A percentile compares a stretch with the other conserved stretches of the same genome.
phyloP scores from a whole-genome alignment of 1,140 invertebrate genomes.

The Leguminivora glycinivorella region DNA sequence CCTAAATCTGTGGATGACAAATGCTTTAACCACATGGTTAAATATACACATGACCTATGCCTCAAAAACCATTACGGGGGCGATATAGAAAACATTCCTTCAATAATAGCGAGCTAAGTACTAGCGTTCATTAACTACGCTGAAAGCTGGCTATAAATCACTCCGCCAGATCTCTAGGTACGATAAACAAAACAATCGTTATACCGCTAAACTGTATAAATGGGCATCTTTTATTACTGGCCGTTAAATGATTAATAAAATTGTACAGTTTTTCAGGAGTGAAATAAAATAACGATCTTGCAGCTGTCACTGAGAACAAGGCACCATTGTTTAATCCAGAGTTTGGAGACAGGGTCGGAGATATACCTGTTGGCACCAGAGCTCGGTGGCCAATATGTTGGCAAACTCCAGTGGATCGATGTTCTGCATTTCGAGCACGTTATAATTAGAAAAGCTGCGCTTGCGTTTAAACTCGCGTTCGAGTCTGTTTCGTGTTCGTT shows the following conservation, averaged over 20 bases:
- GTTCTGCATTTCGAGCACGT: conserved; percentile 73
- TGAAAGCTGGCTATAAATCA: conserved; percentile 55
- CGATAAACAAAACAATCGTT: conserved; percentile 42
- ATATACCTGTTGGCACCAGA: conserved; percentile 86
- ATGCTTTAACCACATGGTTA: background rate
- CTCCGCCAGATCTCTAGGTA: conserved; percentile 43
- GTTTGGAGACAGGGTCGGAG: background rate
- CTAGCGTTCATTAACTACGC: conserved; percentile 30
- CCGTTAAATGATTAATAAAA: conserved; percentile 16
- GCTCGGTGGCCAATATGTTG: conserved; percentile 88
- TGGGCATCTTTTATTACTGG: conserved; percentile 20
- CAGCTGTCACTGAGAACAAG: conserved; percentile 8
- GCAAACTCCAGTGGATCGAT: conserved; percentile 89
- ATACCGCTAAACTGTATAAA: conserved; percentile 13
- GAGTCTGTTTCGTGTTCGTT: conserved; percentile 77
- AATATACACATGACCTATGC: background rate
- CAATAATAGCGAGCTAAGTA: conserved; percentile 16
- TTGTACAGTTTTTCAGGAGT: background rate
- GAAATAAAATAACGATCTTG: conserved; percentile 6
- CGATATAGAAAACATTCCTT: conserved; percentile 26
- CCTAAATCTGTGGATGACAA: background rate
- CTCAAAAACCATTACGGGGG: background rate
- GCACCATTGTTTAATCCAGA: background rate
- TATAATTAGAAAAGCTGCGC: conserved; percentile 75
- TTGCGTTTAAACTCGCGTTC: conserved; percentile 72